These are phyloP conservation scores for Crepidodera aurea DNA, from an alignment of 2,888 invertebrate species.

Conservation along the genomic window DNA sequence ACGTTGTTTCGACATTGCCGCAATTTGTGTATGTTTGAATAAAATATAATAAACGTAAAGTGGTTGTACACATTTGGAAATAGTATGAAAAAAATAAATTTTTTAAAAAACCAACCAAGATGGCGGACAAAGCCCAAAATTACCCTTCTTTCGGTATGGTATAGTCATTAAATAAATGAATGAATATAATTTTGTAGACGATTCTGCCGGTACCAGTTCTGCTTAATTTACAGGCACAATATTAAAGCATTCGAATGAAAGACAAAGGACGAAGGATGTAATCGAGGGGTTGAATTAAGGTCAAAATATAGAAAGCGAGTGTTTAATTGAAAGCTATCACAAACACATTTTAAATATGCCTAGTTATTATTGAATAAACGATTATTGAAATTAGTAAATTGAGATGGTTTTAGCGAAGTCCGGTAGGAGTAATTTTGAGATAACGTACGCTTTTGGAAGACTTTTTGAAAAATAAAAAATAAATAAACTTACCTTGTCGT, in stretches of 20 bases:
- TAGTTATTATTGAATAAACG: slow-evolving; percentile 10
- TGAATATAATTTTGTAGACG: background rate
- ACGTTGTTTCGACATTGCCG: background rate
- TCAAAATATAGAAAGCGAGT: slow-evolving; percentile 4
- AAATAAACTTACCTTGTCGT: slow-evolving; percentile 61
- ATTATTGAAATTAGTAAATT: slow-evolving; percentile 1
- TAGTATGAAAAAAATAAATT: slow-evolving; percentile 2
- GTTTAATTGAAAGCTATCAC: background rate
- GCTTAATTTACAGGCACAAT: slow-evolving; percentile 12
- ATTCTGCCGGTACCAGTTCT: slow-evolving; percentile 9
- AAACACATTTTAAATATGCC: background rate
- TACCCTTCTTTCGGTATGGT: slow-evolving; percentile 14
- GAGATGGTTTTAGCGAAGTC: slow-evolving; percentile 1
- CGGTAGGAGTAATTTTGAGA: slow-evolving; percentile 12
- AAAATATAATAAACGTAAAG: background rate
- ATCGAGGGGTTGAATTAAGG: slow-evolving; percentile 21
- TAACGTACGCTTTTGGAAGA: slow-evolving; percentile 4
- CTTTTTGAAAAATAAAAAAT: slow-evolving; percentile 18
- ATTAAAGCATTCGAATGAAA: slow-evolving; percentile 3
- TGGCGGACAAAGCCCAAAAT: slow-evolving; percentile 27
- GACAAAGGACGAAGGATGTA: slow-evolving; percentile 9
- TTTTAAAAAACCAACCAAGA: slow-evolving; percentile 19
- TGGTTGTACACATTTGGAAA: too few relatives aligned
- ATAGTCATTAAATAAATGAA: background rate
- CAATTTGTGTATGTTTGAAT: background rate